Evolutionary conservation across 2,113 vertebrate species (phyloP).

Genomic region (Ascaphus truei): DNA sequence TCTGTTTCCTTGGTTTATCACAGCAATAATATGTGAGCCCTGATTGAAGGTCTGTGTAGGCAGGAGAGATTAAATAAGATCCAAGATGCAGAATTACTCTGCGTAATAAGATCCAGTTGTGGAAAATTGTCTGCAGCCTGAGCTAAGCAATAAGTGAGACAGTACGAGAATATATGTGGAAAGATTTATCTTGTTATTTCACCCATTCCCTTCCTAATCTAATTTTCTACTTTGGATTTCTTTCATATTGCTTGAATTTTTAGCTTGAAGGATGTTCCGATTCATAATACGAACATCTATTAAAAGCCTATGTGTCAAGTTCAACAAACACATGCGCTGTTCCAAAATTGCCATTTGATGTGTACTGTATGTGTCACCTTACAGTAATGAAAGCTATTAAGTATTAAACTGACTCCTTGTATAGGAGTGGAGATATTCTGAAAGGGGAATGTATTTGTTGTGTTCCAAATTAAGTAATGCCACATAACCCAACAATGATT

Average conservation of each 20-base stretch:
- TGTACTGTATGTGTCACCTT: neutral
- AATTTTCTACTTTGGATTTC: neutral
- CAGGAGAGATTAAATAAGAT: neutral
- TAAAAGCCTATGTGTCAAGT: no score
- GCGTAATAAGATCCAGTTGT: neutral
- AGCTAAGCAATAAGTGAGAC: neutral
- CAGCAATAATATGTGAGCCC: neutral
- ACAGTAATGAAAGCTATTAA: no score
- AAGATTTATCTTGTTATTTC: neutral
- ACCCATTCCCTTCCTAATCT: neutral
- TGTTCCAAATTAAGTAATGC: no score
- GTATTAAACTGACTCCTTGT: no score
- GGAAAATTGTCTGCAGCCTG: neutral
- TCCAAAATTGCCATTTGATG: no score
- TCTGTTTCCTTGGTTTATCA: no score
- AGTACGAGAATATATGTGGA: neutral
- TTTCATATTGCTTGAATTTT: neutral
- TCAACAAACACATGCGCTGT: neutral
- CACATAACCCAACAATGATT: no score
- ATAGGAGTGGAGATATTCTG: no score
- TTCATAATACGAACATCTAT: no score
- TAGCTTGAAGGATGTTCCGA: neutral
- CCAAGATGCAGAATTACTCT: neutral
- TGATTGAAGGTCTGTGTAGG: neutral
- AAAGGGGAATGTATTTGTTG: no score